Evolutionary conservation across 2,888 invertebrate species (phyloP), one percentile per base, ranked within the genome.

Genomic region (Sinhomidia bicolor): DNA sequence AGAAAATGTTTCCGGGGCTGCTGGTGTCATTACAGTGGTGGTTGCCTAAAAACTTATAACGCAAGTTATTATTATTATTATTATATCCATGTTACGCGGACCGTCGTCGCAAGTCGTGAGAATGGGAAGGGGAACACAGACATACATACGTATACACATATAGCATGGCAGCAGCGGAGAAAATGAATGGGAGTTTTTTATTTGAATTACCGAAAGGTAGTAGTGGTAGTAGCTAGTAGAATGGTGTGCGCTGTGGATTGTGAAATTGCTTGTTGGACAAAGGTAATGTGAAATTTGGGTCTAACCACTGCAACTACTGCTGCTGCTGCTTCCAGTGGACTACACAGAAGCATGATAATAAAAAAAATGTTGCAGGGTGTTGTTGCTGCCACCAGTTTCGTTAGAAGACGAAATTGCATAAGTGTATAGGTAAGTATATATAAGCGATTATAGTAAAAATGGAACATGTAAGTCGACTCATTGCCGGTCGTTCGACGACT

Each of bases 241-340:
- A n/a, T n/a, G n/a, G 57, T 62, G 78, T 78, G 78, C 10, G 79
- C 54, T 54, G 57, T 79, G 86, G 82, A 54, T 57, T 65, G 79
- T 62, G 79, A 81, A 89, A 83, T 89, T 90, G 81, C 68, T 85
- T 78, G 85, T 85, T 80, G 85, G 71, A 79, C 57, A 83, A 85
- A 47, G 57, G 84, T 79, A 83, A 82, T 82, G 76, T 83, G 83
- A 89, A 81, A 79, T 85, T 85, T 81, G 65, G 76, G 89, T 62
- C 68, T 81, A 76, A 90, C 78, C 88, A 51, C 71, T 20, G 7
- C 60, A 1, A n/a, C n/a, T n/a, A 29, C n/a, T 32, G n/a, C 32
- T n/a, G 36, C 36, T n/a, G 32, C 32, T 60, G 20, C 23, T 60
- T 20, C 60, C 41, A 36, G 4, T 17, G n/a, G 32, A 20, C 36